A percentile compares a stretch with the other conserved stretches of the same genome.
phyloP scores from a whole-genome alignment of 2,797 vertebrate genomes.

The Rachycentron canadum region DNA sequence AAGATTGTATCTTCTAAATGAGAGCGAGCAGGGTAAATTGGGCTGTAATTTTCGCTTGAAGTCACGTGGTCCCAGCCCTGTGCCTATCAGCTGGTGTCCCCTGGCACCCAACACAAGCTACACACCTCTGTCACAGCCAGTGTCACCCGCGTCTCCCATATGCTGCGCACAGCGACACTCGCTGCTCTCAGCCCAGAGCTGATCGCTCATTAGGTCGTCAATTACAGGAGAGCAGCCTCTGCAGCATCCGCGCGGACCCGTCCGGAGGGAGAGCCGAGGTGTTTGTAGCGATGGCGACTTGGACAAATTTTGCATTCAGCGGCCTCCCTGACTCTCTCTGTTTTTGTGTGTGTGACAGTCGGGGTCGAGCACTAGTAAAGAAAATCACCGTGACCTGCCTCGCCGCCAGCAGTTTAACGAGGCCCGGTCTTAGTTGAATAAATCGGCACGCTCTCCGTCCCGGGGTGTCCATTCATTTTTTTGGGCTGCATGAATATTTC shows the following conservation, averaged over 20 bases:
- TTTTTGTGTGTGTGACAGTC: conserved; percentile 56
- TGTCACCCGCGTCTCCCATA: conserved; percentile 85
- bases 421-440: conserved; percentile 84
- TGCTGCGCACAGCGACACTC: conserved; percentile 75
- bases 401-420: conserved; percentile 87
- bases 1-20: background rate
- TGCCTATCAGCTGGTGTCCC: conserved; percentile 87
- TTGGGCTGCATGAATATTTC: conserved; percentile 87
- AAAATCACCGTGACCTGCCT: conserved; percentile 87
- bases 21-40: conserved; percentile 45
- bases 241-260: conserved; percentile 24
- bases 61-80: conserved; percentile 51
- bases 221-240: conserved; percentile 57
- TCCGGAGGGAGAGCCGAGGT: conserved; percentile 46
- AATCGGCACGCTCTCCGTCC: conserved; percentile 88
- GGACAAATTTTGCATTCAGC: conserved; percentile 48
- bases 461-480: conserved; percentile 86
- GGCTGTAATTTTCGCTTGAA: conserved; percentile 40
- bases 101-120: conserved; percentile 75
- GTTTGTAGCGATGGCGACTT: conserved; percentile 26
- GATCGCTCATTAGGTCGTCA: conserved; percentile 83
- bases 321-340: background rate
- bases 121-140: conserved; percentile 61
- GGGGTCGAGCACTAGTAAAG: conserved; percentile 76
- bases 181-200: conserved; percentile 64